Evolutionary conservation across 2,888 invertebrate genomes (phyloP).

Genomic region (Melanostoma scalare): DNA sequence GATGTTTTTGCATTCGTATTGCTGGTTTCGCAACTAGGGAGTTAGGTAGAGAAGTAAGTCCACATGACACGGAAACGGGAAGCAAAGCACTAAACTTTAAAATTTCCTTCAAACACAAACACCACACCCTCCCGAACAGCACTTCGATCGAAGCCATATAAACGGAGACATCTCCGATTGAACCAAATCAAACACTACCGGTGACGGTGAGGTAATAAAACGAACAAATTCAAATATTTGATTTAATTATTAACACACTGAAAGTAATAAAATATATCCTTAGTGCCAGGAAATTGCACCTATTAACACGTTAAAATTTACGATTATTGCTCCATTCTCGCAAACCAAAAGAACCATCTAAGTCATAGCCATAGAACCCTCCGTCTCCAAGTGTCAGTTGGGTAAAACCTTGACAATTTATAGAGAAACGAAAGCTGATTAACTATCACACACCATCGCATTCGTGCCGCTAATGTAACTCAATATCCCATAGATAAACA

Average conservation of each 20-base stretch:
- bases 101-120: no score
- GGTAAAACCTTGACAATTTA: conserved; percentile 56
- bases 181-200: neutral
- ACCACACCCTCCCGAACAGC: no score
- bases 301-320: conserved; percentile 71
- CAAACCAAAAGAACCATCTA: conserved; percentile 29
- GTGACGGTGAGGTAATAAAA: conserved; percentile 10
- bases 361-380: conserved; percentile 10
- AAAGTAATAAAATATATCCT: conserved; percentile 42
- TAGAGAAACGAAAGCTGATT: conserved; percentile 58
- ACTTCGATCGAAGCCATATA: no score
- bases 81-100: no score
- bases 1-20: no score
- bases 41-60: no score
- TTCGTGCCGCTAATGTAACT: conserved; percentile 65
- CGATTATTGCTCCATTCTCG: conserved; percentile 56
- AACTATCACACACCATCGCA: conserved; percentile 70
- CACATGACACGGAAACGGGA: no score
- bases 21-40: no score
- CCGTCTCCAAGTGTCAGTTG: conserved; percentile 49
- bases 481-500: conserved; percentile 66
- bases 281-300: conserved; percentile 49
- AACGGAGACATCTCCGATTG: conserved; percentile 32
- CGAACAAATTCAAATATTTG: conserved; percentile 64
- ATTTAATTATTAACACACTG: conserved; percentile 62